Percentiles rank a stretch among this genome's conserved stretches.
Conservation (phyloP, 2,113 vertebrate genomes). For the crab-eating macaque (Macaca fascicularis) region DNA sequence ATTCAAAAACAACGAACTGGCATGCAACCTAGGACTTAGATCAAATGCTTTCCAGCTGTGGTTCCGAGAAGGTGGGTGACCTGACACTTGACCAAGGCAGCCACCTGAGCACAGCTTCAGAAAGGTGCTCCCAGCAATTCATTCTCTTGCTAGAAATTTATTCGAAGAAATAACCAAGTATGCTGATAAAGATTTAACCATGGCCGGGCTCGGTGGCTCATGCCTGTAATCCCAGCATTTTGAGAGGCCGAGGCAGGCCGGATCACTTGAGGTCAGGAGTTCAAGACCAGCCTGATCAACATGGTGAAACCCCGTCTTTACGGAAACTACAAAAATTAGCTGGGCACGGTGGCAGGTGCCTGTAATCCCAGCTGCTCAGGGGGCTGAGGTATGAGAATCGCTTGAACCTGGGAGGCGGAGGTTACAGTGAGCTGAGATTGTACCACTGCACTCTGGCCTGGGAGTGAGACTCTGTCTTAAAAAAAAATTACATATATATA, state of each 20-base stretch:
- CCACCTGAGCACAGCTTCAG: neutral
- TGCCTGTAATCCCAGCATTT: neutral
- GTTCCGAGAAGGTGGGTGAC: neutral
- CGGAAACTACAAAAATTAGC: too few species aligned
- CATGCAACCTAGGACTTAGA: neutral
- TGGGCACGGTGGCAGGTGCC: too few species aligned
- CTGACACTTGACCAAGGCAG: neutral
- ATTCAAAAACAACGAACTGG: neutral
- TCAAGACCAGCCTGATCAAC: too few species aligned
- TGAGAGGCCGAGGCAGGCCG: neutral
- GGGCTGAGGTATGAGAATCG: too few species aligned
- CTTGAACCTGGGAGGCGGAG: neutral
- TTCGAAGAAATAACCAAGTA: neutral
- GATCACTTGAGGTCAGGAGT: too few species aligned
- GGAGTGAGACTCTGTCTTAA: neutral
- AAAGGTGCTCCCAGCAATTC: neutral
- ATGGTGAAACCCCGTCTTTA: too few species aligned
- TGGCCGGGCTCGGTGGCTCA: neutral
- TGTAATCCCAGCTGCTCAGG: too few species aligned
- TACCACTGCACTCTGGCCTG: neutral
- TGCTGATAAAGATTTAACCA: neutral
- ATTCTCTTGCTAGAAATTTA: slow-evolving; percentile 22
- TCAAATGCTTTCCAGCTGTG: neutral
- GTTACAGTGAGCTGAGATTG: neutral
- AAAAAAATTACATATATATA: neutral